These are phyloP conservation scores for Centropristis striata DNA, from an alignment of 2,113 vertebrate genomes.

Conservation along the genomic window DNA sequence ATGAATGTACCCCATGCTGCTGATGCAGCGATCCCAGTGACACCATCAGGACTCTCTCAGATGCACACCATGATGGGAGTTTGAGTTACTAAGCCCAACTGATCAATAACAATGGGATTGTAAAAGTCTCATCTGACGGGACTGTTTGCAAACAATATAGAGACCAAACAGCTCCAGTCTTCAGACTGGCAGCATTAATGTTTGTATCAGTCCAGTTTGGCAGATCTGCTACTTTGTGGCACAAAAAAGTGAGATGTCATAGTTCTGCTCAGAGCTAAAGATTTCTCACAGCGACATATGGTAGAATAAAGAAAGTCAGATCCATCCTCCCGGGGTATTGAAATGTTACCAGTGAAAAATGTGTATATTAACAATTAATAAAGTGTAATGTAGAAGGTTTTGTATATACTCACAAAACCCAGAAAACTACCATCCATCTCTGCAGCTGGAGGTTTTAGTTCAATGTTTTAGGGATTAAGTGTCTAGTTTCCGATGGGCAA, in stretches of 20 bases:
- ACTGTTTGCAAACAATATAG: not conserved
- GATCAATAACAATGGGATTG: constrained; percentile 13
- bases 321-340: too few species aligned
- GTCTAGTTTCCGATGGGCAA: too few species aligned
- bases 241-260: not conserved
- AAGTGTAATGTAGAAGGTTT: too few species aligned
- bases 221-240: not conserved
- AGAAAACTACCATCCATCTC: too few species aligned
- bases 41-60: not conserved
- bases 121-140: not conserved
- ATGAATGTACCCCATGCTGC: not conserved
- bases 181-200: not conserved
- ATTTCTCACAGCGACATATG: not conserved
- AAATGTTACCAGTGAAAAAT: too few species aligned
- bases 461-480: too few species aligned
- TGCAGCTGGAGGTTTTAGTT: too few species aligned
- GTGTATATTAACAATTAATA: too few species aligned
- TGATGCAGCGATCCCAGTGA: not conserved
- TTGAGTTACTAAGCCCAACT: not conserved
- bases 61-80: not conserved
- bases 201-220: not conserved
- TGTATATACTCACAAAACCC: too few species aligned
- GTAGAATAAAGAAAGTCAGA: too few species aligned
- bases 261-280: not conserved
- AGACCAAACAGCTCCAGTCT: not conserved